These are phyloP conservation scores for Pseudomyrmex dendroicus DNA, from an alignment of 1,140 invertebrate species.

Conservation along the genomic window DNA sequence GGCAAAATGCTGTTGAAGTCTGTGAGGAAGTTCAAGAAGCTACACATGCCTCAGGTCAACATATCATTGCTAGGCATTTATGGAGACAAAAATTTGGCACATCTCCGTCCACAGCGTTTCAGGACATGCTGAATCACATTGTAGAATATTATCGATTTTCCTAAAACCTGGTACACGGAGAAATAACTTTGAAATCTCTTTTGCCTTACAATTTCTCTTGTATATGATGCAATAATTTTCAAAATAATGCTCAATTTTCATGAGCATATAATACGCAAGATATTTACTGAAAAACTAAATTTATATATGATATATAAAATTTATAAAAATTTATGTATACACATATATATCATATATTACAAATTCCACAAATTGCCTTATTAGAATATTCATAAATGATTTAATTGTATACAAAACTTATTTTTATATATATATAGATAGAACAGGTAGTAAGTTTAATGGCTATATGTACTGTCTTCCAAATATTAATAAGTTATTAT, in stretches of 20 bases:
- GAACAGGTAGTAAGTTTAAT: constrained; percentile 30
- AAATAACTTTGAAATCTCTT: background rate
- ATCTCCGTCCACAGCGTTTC: constrained; percentile 80
- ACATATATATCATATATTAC: constrained; percentile 13
- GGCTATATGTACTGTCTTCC: constrained; percentile 65
- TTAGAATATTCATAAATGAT: constrained; percentile 35
- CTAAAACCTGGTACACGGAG: constrained; percentile 57
- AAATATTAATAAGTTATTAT: constrained; percentile 63
- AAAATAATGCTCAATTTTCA: background rate
- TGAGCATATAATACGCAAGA: background rate
- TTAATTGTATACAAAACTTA: constrained; percentile 28
- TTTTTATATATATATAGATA: constrained; percentile 27
- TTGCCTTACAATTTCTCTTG: constrained; percentile 21
- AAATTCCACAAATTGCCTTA: constrained; percentile 66
- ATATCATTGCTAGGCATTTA: constrained; percentile 80
- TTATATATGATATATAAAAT: background rate
- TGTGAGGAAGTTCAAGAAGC: constrained; percentile 84
- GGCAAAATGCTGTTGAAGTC: constrained; percentile 81
- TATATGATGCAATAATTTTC: constrained; percentile 16
- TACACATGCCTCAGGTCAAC: constrained; percentile 74
- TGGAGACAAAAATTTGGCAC: constrained; percentile 83
- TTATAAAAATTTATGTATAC: background rate
- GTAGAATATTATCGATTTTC: constrained; percentile 82
- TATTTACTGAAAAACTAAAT: too few relatives aligned
- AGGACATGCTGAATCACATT: constrained; percentile 83